These are phyloP conservation scores for Coracopsis vasa DNA, from an alignment of 2,113 vertebrate species.

Conservation along the genomic window DNA sequence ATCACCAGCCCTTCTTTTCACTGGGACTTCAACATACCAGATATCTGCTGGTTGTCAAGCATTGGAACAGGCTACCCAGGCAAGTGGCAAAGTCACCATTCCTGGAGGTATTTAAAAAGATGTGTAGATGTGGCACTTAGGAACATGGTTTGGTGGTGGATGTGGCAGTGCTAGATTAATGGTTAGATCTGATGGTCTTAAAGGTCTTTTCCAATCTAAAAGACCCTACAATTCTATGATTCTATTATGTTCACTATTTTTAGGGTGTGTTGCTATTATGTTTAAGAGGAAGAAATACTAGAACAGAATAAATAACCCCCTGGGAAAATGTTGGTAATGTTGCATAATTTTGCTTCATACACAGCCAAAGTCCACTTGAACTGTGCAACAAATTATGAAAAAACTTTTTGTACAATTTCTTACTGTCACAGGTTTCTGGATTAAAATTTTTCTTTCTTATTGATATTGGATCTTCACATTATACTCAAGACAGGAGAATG, in stretches of 20 bases:
- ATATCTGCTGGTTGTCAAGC: neutral
- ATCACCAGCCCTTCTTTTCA: neutral
- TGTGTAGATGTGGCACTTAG: neutral
- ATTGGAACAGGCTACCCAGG: neutral
- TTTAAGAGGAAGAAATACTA: neutral
- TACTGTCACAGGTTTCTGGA: neutral
- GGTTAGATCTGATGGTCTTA: neutral
- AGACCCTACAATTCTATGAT: neutral
- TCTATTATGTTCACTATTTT: neutral
- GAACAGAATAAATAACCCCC: neutral
- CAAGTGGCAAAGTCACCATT: neutral
- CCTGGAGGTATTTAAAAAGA: neutral
- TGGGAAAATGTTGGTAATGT: neutral
- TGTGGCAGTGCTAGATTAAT: neutral
- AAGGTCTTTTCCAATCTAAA: neutral
- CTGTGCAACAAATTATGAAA: neutral
- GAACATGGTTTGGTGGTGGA: neutral
- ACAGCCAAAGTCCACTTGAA: neutral
- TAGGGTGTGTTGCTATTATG: neutral
- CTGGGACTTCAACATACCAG: neutral
- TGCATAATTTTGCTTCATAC: neutral
- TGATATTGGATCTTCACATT: neutral
- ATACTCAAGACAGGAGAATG: neutral
- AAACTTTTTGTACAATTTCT: neutral
- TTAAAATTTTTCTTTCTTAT: neutral